Base-by-base conservation (phyloP, 2,888 invertebrate species). In the Stramonita haemastoma region DNA sequence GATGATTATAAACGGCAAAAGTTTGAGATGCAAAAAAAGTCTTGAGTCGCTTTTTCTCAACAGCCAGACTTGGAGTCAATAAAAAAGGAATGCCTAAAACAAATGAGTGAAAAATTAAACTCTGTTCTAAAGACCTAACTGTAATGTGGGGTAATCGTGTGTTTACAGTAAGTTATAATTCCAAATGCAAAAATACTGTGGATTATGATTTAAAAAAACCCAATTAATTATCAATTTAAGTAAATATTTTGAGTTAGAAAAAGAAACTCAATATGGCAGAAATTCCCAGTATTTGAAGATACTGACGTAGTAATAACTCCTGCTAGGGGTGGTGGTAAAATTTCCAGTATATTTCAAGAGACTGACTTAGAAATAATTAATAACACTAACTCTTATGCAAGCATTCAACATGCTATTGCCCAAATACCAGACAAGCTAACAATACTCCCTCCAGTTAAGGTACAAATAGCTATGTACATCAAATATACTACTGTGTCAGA, bases 191-290 rank as follows among this genome's bases (percentile, higher is more conserved):
- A 66, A 66, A 66, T 2, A 66, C 66, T 26, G 66, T 66, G 17
- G 66, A 66, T 66, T 22, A 22, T 66, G 66, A 66, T 66, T 66
- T 26, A 22, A 26, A 66, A 22, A 22, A 66, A 66, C 26, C 26
- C 26, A 22, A 66, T 66, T 66, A 46, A 46, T 66, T 66, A 22
- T 66, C 13, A 26, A 66, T 66, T 66, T 66, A 66, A 66, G 13
- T 66, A 66, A 66, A 66, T 66, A 66, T 66, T 66, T n/a, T 66
- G 66, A 66, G 66, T 66, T 66, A 66, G 66, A 66, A 66, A 66
- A 66, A 26, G 46, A 46, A 66, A 66, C 66, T 66, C 66, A 46
- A 46, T 8, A 66, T 17, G 26, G 66, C 66, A 26, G 17, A n/a
- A n/a, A n/a, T n/a, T 66, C 13, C 6, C 2, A 46, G 2, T 46